Base-by-base conservation (phyloP, 2,113 vertebrate genomes). In the Percopsis transmontana region DNA sequence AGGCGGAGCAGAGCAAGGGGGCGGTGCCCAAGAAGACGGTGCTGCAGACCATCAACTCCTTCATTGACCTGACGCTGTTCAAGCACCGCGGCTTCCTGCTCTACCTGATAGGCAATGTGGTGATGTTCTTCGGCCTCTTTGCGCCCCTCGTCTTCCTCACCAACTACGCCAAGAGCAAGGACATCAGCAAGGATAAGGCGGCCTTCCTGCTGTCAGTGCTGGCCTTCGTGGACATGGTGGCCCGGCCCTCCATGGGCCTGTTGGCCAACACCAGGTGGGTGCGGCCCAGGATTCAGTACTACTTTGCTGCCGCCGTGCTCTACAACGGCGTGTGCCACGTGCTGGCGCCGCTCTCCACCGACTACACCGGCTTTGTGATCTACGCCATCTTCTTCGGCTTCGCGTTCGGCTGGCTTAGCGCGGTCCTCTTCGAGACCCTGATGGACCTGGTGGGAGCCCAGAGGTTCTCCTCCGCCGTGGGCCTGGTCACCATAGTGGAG, bases 121-220 rank as follows among this genome's bases (percentile, higher is more conserved):
- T 98, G 61, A 97, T 99, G 97, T 98, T 99, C 86, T 98, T 99
- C 0, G 97, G 97, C 70, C 92, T 99, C 0, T 99, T 99, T 0
- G 81, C 97, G 0, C 97, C 97, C 2, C 91, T 99, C 56, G 94
- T 99, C 68, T 99, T 96, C 89, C 96, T 99, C 68, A 95, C 94
- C 59, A 98, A 94, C 74, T 99, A 94, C 0, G 97, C 94, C 2
- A 99, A 99, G 88, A 97, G 94, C 77, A 90, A 93, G 58, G 79
- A 90, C 20, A 97, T 95, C 64, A 78, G 93, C 62, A 97, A 90
- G 1, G 96, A 99, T 2, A 93, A 91, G 53, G 92, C 97, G 0
- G 96, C 97, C 52, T 94, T 99, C 69, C 91, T 99, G 57, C 92
- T 99, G 21, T 98, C 97, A 11, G 91, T 99, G 24, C 83, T 99